These are phyloP conservation scores for Cheilosia grossa DNA, from an alignment of 2,888 invertebrate genomes.

Conservation along the genomic window DNA sequence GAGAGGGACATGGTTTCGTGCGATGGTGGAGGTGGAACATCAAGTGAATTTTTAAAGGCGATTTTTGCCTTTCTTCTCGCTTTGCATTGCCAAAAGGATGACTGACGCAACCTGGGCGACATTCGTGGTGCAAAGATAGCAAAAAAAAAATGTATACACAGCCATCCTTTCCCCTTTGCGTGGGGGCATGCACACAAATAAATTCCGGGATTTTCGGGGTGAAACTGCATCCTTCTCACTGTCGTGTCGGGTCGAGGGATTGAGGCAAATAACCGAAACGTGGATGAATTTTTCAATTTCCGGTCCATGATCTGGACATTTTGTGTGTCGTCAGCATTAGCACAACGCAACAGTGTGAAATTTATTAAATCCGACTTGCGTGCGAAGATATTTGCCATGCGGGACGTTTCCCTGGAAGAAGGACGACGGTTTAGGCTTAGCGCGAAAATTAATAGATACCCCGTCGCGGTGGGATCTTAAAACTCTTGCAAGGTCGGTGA, in stretches of 20 bases:
- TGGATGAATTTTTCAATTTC: slow-evolving; percentile 72
- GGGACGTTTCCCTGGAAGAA: slow-evolving; percentile 11
- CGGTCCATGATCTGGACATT: slow-evolving; percentile 68
- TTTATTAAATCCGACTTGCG: slow-evolving; percentile 58
- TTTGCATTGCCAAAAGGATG: slow-evolving; percentile 35
- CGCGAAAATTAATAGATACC: neutral
- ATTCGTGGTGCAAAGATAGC: slow-evolving; percentile 23
- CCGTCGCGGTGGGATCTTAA: too few relatives aligned
- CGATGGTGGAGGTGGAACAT: slow-evolving; percentile 22
- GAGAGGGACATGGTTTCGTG: neutral
- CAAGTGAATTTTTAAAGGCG: slow-evolving; percentile 62
- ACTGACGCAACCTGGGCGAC: slow-evolving; percentile 65
- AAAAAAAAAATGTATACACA: slow-evolving; percentile 8
- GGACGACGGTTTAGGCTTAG: slow-evolving; percentile 12
- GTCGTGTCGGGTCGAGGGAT: slow-evolving; percentile 28
- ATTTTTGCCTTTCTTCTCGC: slow-evolving; percentile 48
- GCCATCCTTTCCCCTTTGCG: slow-evolving; percentile 57
- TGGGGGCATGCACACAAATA: slow-evolving; percentile 47
- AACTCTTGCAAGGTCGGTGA: too few relatives aligned
- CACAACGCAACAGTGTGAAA: slow-evolving; percentile 34
- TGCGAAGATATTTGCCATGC: slow-evolving; percentile 25
- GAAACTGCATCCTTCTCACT: slow-evolving; percentile 49
- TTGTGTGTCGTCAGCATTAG: slow-evolving; percentile 54
- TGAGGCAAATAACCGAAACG: slow-evolving; percentile 36
- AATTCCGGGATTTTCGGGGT: slow-evolving; percentile 63